phyloP scores from a whole-genome alignment of 2,888 invertebrate genomes.

The Chouioia cunea region DNA sequence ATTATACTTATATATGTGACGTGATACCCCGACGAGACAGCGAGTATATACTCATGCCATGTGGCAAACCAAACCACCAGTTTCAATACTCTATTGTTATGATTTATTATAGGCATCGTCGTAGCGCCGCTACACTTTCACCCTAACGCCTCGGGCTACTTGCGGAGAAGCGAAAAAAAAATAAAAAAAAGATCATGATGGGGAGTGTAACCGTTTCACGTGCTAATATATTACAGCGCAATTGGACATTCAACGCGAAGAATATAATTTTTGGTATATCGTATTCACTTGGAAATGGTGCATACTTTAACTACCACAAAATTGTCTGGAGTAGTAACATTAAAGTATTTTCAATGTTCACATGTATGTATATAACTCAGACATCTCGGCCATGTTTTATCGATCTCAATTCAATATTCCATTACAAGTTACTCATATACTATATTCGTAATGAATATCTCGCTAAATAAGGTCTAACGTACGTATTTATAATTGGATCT shows the following conservation, averaged over 20 bases:
- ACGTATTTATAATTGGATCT: conserved; percentile 16
- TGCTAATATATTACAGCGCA: neutral
- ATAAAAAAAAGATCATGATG: conserved; percentile 51
- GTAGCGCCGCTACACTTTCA: conserved; percentile 52
- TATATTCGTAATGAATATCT: no score
- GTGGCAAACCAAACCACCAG: conserved; percentile 61
- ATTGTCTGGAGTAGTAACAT: no score
- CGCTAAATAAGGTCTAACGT: no score
- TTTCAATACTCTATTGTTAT: conserved; percentile 63
- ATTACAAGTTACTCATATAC: no score
- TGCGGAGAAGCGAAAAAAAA: conserved; percentile 42
- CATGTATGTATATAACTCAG: no score
- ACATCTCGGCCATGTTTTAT: no score
- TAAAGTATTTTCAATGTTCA: no score
- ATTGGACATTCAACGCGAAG: conserved; percentile 1
- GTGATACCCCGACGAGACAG: conserved; percentile 20
- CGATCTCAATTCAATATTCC: no score
- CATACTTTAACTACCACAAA: no score
- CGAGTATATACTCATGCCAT: conserved; percentile 49
- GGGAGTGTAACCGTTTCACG: conserved; percentile 49
- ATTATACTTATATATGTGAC: no score
- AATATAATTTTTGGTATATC: conserved; percentile 25
- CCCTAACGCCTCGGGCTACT: conserved; percentile 57
- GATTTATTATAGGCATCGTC: conserved; percentile 61
- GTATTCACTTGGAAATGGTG: conserved; percentile 25